A percentile compares a stretch with the other conserved stretches of the same genome.
Conservation (phyloP, 2,113 vertebrate species). For the Dipodomys spectabilis region DNA sequence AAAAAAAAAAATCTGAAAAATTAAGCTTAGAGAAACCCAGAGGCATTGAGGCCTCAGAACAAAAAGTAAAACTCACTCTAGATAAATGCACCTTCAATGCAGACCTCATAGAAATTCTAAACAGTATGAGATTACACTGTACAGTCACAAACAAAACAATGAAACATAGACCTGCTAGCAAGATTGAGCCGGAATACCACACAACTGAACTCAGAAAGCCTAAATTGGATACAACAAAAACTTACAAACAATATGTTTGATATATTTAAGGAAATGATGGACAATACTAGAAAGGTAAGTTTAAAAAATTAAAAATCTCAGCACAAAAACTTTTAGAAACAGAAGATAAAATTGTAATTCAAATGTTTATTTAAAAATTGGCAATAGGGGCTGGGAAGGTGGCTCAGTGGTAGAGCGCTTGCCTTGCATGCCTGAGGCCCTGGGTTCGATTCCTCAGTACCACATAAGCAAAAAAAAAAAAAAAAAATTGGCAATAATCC, state of each 20-base stretch:
- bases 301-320: not conserved
- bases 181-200: not conserved
- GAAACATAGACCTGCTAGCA: constrained; percentile 2
- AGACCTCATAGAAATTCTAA: constrained; percentile 7
- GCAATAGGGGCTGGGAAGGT: no score
- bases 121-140: not conserved
- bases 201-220: not conserved
- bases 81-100: not conserved
- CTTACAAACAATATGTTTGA: not conserved
- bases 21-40: not conserved
- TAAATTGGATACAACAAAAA: not conserved
- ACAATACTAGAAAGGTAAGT: not conserved
- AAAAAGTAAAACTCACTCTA: not conserved
- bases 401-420: no score
- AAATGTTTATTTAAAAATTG: constrained; percentile 6
- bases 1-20: no score
- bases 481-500: not conserved
- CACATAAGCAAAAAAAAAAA: no score
- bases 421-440: no score
- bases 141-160: not conserved
- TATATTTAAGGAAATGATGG: constrained; percentile 6
- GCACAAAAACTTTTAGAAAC: not conserved
- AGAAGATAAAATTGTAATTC: not conserved
- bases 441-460: no score
- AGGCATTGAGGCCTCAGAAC: not conserved